A percentile compares a stretch with the other conserved stretches of the same genome.
Evolutionary conservation across 2,797 vertebrate genomes (phyloP).

Genomic region (Siniperca scherzeri): DNA sequence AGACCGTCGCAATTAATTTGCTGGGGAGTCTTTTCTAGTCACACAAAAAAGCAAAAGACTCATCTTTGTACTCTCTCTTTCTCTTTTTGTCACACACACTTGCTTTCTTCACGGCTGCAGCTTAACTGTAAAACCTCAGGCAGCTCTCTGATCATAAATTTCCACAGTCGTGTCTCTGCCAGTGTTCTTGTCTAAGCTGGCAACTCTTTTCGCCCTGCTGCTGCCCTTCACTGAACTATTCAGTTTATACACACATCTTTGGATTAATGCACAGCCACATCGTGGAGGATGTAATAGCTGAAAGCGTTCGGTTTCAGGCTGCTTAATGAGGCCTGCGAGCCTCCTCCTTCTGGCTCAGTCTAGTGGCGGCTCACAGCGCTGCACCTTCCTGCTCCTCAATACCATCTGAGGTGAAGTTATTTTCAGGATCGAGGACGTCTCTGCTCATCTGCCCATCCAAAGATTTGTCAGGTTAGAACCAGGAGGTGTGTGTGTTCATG

Average conservation of each 20-base stretch:
- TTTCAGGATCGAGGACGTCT: conserved; percentile 57
- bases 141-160: conserved; percentile 78
- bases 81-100: conserved; percentile 31
- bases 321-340: neutral
- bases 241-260: conserved; percentile 22
- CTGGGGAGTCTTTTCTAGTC: conserved; percentile 33
- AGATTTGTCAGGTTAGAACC: conserved; percentile 71
- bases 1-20: conserved; percentile 63
- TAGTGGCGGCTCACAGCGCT: conserved; percentile 22
- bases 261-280: conserved; percentile 28
- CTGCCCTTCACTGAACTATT: conserved; percentile 26
- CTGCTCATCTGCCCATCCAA: conserved; percentile 53
- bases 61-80: conserved; percentile 23
- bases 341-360: conserved; percentile 44
- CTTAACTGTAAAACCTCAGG: conserved; percentile 79
- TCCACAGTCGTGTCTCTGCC: conserved; percentile 59
- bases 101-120: conserved; percentile 52
- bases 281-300: conserved; percentile 8
- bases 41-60: conserved; percentile 22
- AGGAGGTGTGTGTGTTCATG: conserved; percentile 48
- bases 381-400: conserved; percentile 29
- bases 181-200: conserved; percentile 57
- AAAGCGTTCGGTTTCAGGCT: conserved; percentile 7
- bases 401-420: conserved; percentile 69
- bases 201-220: conserved; percentile 37